A percentile compares a stretch with the other conserved stretches of the same genome.
Evolutionary conservation across 2,113 vertebrate genomes (phyloP).

Genomic region (Psittacula cyanocephala): DNA sequence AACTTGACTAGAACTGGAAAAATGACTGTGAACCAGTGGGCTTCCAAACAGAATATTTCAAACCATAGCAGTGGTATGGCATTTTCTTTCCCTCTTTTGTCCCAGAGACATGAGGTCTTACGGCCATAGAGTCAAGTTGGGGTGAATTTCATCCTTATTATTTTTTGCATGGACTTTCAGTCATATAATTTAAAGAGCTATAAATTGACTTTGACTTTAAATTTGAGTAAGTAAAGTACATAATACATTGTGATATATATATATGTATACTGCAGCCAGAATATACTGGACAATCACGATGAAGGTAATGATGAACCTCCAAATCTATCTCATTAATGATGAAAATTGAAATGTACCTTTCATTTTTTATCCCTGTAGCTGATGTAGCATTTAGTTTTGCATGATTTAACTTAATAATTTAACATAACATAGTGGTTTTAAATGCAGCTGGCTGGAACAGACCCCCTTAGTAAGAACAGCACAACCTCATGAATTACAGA

Average conservation of each 20-base stretch:
- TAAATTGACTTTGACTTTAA: not conserved
- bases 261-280: not conserved
- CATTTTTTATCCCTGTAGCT: not conserved
- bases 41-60: not conserved
- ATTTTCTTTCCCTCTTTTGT: not conserved
- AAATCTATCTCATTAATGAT: not conserved
- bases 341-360: not conserved
- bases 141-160: not conserved
- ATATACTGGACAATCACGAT: not conserved
- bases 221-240: not conserved
- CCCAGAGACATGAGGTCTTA: not conserved
- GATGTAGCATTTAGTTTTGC: not conserved
- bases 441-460: not conserved
- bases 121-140: not conserved
- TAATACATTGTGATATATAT: not conserved
- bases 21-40: fast-evolving
- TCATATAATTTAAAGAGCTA: not conserved
- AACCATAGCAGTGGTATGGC: not conserved
- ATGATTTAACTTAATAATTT: not conserved
- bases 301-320: not conserved
- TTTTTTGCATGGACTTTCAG: not conserved
- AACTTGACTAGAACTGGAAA: not conserved
- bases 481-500: not conserved
- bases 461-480: not conserved
- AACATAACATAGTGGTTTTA: not conserved